Percentiles rank a stretch among this genome's conserved stretches.
These are phyloP conservation scores for Chrysolina americana DNA, from an alignment of 2,888 invertebrate species.

Conservation along the genomic window DNA sequence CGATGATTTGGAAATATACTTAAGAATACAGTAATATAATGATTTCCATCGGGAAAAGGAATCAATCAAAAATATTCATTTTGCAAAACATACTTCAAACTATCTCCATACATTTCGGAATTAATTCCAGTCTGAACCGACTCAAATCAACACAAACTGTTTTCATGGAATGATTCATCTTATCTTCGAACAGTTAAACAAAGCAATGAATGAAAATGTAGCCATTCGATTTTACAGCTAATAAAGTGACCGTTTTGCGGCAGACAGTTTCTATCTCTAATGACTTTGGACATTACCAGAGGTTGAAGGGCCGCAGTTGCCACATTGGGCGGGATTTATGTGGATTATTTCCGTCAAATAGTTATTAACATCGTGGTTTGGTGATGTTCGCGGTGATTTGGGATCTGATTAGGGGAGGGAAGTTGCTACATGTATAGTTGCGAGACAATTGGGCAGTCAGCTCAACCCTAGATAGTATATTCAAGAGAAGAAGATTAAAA, in stretches of 20 bases:
- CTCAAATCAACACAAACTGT: constrained; percentile 7
- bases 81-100: not conserved
- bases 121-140: not conserved
- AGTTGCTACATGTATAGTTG: too few species aligned
- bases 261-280: constrained; percentile 28
- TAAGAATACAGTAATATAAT: too few species aligned
- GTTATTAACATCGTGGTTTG: not conserved
- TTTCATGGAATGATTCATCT: constrained; percentile 27
- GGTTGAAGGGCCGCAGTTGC: constrained; percentile 9
- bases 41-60: too few species aligned
- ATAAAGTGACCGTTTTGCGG: constrained; percentile 34
- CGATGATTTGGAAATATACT: too few species aligned
- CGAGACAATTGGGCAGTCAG: too few species aligned
- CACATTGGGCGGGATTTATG: not conserved
- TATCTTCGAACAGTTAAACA: constrained; percentile 30
- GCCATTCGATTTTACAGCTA: constrained; percentile 36
- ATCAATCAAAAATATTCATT: too few species aligned
- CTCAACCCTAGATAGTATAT: too few species aligned
- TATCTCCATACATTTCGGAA: not conserved
- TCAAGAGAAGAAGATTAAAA: too few species aligned
- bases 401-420: not conserved
- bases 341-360: not conserved
- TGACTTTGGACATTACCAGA: constrained; percentile 27
- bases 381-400: not conserved
- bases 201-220: constrained; percentile 25